These are phyloP conservation scores for Imbricaverruca yamaguchii DNA, from an alignment of 2,888 invertebrate species.

Conservation along the genomic window DNA sequence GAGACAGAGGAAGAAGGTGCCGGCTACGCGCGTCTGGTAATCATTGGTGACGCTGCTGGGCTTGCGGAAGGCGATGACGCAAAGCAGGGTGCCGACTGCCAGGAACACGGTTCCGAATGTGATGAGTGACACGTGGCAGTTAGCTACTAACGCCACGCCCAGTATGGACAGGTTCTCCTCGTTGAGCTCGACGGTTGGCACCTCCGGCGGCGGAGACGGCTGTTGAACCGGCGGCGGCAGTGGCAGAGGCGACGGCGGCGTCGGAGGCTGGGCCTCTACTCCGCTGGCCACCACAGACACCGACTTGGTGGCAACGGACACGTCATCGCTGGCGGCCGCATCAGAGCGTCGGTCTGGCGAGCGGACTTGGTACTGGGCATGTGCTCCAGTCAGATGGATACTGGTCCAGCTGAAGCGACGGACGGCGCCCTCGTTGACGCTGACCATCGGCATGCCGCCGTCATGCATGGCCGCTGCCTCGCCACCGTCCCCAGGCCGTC, in stretches of 20 bases:
- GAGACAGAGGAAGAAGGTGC: background rate
- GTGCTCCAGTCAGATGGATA: background rate
- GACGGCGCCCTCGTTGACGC: background rate
- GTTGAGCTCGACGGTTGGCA: constrained; percentile 63
- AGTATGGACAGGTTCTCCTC: constrained; percentile 68
- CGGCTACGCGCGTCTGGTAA: background rate
- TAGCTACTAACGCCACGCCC: constrained; percentile 66
- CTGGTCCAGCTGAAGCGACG: constrained; percentile 10
- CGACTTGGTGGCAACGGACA: background rate
- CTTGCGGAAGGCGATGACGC: constrained; percentile 63
- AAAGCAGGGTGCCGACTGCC: constrained; percentile 65
- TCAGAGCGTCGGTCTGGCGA: no score
- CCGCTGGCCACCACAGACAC: background rate
- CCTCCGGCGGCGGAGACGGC: background rate
- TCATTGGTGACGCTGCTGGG: constrained; percentile 39
- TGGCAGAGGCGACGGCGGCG: background rate
- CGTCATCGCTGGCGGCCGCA: no score
- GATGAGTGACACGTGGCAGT: constrained; percentile 67
- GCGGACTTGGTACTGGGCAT: background rate
- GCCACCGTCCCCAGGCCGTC: background rate
- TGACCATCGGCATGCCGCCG: background rate
- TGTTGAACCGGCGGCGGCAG: background rate
- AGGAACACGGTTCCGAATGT: constrained; percentile 68
- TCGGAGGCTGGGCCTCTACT: background rate
- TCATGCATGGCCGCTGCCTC: background rate